Conservation (phyloP, 2,113 vertebrate species). For the Brachypodius melanocephalos region DNA sequence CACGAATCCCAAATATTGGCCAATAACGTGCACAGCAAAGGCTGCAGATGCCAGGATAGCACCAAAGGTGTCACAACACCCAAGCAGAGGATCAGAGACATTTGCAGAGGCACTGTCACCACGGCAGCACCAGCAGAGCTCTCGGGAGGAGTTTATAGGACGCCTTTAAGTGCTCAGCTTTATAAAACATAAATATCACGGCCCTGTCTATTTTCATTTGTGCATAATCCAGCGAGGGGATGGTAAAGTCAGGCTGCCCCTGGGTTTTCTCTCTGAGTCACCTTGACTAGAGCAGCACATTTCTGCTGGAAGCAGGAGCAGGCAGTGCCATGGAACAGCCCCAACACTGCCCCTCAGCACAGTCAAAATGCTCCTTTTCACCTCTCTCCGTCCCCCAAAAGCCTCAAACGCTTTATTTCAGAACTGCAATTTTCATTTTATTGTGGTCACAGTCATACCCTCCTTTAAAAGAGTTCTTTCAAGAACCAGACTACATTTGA, state of each 20-base stretch:
- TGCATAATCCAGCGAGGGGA: neutral
- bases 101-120: neutral
- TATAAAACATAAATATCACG: neutral
- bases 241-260: neutral
- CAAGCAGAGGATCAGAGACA: neutral
- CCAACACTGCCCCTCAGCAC: neutral
- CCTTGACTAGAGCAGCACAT: neutral
- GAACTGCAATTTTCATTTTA: neutral
- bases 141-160: neutral
- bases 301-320: neutral
- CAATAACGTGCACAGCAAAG: neutral
- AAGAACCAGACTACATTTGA: neutral
- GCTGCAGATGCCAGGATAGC: neutral
- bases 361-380: neutral
- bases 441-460: neutral
- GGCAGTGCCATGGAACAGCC: accelerated
- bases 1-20: neutral
- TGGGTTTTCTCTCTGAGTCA: neutral
- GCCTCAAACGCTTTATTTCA: neutral
- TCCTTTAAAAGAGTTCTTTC: neutral
- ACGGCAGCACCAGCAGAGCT: neutral
- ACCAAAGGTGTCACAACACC: neutral
- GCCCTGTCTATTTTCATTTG: neutral
- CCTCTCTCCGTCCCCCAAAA: neutral
- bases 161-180: neutral